These are phyloP conservation scores for Bucorvus abyssinicus DNA, from an alignment of 2,797 vertebrate genomes.

Conservation along the genomic window DNA sequence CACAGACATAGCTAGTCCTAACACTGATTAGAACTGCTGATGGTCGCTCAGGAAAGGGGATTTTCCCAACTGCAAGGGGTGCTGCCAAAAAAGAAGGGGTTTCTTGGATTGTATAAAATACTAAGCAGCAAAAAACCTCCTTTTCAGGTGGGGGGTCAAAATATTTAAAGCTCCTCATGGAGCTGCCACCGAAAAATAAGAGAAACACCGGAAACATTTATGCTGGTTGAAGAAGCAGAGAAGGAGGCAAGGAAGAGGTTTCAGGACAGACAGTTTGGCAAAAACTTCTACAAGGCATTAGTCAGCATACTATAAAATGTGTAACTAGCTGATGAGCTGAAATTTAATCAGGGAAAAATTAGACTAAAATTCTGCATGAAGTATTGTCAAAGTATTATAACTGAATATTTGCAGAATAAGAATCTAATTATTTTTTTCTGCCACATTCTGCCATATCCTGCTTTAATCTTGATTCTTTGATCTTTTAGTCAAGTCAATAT, in stretches of 20 bases:
- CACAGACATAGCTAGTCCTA: neutral
- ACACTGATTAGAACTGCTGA: neutral
- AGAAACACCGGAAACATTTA: neutral
- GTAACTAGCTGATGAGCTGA: neutral
- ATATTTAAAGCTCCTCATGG: neutral
- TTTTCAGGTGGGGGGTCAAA: neutral
- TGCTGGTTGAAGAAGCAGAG: neutral
- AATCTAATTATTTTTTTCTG: constrained; percentile 5
- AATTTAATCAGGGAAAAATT: neutral
- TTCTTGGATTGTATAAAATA: neutral
- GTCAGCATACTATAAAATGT: neutral
- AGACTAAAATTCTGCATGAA: neutral
- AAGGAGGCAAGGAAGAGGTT: neutral
- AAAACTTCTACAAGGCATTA: neutral
- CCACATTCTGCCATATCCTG: neutral
- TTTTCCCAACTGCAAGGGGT: neutral
- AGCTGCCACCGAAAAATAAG: neutral
- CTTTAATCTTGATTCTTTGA: constrained; percentile 51
- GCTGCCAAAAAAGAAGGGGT: neutral
- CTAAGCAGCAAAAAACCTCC: neutral
- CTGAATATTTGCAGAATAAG: neutral
- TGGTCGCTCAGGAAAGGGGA: neutral
- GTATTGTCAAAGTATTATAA: neutral
- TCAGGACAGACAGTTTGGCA: neutral
- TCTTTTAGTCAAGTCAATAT: constrained; percentile 8